These are phyloP conservation scores for Rhodophaea formosa DNA, from an alignment of 2,888 invertebrate species.

Conservation along the genomic window DNA sequence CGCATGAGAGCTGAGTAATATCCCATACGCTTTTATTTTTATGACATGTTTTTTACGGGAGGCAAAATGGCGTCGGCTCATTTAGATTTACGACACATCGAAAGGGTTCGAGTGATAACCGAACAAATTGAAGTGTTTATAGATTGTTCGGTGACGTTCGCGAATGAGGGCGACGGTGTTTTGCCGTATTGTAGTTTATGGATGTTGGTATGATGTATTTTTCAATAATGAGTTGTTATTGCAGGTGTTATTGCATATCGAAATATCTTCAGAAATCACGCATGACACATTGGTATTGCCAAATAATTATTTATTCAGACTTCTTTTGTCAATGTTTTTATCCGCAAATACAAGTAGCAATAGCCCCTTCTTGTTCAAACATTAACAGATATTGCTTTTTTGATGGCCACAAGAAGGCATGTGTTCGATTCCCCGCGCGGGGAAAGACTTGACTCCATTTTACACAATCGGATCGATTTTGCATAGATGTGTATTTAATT, in stretches of 20 bases:
- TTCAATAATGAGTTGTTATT: background rate
- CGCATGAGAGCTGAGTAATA: conserved; percentile 14
- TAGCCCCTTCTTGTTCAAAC: too few species aligned
- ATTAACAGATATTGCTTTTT: too few species aligned
- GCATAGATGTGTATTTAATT: too few species aligned
- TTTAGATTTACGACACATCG: conserved; percentile 33
- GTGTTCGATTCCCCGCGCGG: too few species aligned
- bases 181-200: conserved; percentile 20
- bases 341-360: too few species aligned
- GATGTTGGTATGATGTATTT: background rate
- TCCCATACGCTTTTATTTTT: conserved; percentile 32
- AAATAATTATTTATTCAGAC: too few species aligned
- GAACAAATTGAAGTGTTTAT: conserved; percentile 32
- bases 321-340: too few species aligned
- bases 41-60: conserved; percentile 35
- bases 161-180: conserved; percentile 6
- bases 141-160: conserved; percentile 24
- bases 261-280: background rate
- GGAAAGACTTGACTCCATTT: too few species aligned
- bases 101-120: conserved; percentile 30
- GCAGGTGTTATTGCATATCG: background rate
- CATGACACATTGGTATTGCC: too few species aligned
- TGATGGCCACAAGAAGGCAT: too few species aligned
- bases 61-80: conserved; percentile 31
- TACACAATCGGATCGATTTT: too few species aligned